phyloP scores from a whole-genome alignment of 2,113 vertebrate genomes.

The Heliornis fulica region DNA sequence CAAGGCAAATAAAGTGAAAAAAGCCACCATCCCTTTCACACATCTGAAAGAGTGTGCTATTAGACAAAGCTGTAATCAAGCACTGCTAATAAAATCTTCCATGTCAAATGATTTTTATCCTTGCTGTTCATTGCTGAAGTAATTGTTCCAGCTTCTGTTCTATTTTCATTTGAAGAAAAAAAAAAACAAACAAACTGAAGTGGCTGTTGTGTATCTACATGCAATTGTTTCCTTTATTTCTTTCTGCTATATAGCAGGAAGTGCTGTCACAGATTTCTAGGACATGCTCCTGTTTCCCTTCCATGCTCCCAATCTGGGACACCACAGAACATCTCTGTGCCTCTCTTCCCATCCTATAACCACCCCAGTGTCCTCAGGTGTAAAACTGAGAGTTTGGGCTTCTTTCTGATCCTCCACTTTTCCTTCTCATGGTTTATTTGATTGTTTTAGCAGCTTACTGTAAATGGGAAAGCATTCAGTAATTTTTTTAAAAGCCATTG shows the following conservation, averaged over 20 bases:
- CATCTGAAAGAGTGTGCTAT: background rate
- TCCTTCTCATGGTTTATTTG: background rate
- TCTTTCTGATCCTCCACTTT: background rate
- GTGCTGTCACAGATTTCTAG: background rate
- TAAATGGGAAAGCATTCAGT: background rate
- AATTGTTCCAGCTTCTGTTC: background rate
- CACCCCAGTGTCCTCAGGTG: background rate
- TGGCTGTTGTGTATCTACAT: too few species aligned
- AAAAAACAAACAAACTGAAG: background rate
- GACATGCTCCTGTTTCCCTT: background rate
- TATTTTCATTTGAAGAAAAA: background rate
- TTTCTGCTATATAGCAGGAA: background rate
- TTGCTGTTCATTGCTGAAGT: background rate
- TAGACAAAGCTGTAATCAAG: background rate
- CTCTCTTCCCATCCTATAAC: background rate
- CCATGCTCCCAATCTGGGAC: rapidly evolving
- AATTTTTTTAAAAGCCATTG: background rate
- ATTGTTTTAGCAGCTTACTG: background rate
- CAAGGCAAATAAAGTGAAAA: background rate
- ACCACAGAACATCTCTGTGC: too few species aligned
- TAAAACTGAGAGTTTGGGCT: background rate
- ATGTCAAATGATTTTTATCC: background rate
- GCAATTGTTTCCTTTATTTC: background rate
- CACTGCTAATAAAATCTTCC: background rate
- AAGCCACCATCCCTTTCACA: background rate